Base-by-base conservation (phyloP, 1,140 invertebrate species). In the Subanguina moxae region DNA sequence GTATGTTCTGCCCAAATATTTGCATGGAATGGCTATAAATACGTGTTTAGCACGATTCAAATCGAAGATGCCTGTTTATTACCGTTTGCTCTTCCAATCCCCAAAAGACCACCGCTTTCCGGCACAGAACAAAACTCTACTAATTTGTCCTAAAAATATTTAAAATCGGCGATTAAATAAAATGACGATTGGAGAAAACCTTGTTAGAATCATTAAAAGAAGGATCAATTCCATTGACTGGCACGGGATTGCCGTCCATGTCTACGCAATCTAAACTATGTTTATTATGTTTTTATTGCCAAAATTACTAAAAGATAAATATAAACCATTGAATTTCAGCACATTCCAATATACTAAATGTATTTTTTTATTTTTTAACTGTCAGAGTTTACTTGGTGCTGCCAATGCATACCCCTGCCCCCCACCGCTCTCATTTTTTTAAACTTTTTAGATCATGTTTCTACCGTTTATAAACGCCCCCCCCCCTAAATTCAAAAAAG, bases 321-420 rank as follows among this genome's bases (percentile, higher is more conserved):
- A 38, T 5, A 38, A 8, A 52, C 48, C 48, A 8, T 52, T 52
- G 48, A 52, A 52, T 19, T 21, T 52, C 8, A 52, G 48, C 3
- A 52, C n/a, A 52, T 52, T 52, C 48, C 48, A 52, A 25, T 52
- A 52, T 25, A 21, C 48, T 52, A 15, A 52, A 52, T 21, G 48
- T 5, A 52, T 3, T 7, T 52, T 38, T 38, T 38, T 38, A 38
- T 5, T 38, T 38, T 38, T 38, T 5, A 5, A 38, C 11, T 38
- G 32, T 38, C 11, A 11, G 3, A 38, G 32, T 38, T 38, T 38
- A n/a, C n/a, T n/a, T n/a, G n/a, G n/a, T n/a, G n/a, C n/a, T n/a
- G n/a, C n/a, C n/a, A n/a, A n/a, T n/a, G n/a, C n/a, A n/a, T n/a
- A n/a, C n/a, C n/a, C n/a, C n/a, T n/a, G n/a, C n/a, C n/a, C n/a